These are phyloP conservation scores for Incurvaria masculella DNA, from an alignment of 2,888 invertebrate species.

Conservation along the genomic window DNA sequence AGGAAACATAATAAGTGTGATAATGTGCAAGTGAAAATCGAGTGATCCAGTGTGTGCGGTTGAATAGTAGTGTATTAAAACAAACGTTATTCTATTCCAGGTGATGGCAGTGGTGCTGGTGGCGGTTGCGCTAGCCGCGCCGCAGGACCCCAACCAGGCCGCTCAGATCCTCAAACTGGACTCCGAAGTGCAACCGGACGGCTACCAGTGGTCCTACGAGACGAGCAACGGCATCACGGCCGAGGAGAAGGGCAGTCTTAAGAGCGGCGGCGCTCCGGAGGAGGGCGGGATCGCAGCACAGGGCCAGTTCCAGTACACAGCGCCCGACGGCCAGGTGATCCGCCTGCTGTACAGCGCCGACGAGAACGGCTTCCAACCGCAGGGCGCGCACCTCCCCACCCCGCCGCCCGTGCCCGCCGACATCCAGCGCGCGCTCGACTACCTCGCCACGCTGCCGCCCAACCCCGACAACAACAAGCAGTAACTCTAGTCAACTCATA, in stretches of 20 bases:
- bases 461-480: slow-evolving; percentile 29
- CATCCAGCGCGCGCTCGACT: slow-evolving; percentile 64
- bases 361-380: slow-evolving; percentile 68
- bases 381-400: slow-evolving; percentile 59
- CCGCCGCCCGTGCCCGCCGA: slow-evolving; percentile 68
- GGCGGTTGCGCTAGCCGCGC: slow-evolving; percentile 38
- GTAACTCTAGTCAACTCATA: background rate
- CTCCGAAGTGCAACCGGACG: slow-evolving; percentile 54
- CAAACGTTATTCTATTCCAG: slow-evolving; percentile 27
- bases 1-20: slow-evolving; percentile 4
- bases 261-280: slow-evolving; percentile 49
- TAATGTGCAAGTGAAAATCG: background rate
- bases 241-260: slow-evolving; percentile 52
- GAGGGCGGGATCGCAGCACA: slow-evolving; percentile 53
- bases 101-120: slow-evolving; percentile 32
- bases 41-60: background rate
- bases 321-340: slow-evolving; percentile 60
- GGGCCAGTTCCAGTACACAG: slow-evolving; percentile 61
- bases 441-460: slow-evolving; percentile 63
- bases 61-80: background rate
- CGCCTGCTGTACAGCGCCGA: slow-evolving; percentile 63
- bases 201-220: slow-evolving; percentile 56
- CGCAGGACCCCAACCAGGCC: slow-evolving; percentile 33
- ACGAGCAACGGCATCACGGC: slow-evolving; percentile 63
- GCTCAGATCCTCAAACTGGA: slow-evolving; percentile 54